Percentiles rank a stretch among this genome's conserved stretches.
Conservation (phyloP, 2,797 vertebrate genomes). For the Sebastolobus altivelis region DNA sequence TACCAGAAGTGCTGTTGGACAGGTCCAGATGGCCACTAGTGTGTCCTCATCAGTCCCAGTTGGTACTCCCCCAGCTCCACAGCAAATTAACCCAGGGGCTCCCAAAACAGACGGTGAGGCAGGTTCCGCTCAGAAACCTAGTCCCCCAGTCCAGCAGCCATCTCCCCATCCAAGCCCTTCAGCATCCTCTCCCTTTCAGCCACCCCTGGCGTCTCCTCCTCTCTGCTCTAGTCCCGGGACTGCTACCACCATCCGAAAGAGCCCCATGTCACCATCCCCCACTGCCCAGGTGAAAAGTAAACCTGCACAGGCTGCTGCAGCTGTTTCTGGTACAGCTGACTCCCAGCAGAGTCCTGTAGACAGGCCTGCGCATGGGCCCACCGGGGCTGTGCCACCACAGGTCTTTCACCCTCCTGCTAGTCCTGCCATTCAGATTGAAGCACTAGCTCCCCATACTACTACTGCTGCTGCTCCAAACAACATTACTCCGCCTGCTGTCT, state of each 20-base stretch:
- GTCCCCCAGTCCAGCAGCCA: slow-evolving; percentile 71
- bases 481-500: slow-evolving; percentile 54
- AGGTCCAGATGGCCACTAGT: slow-evolving; percentile 81
- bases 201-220: slow-evolving; percentile 86
- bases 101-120: slow-evolving; percentile 87
- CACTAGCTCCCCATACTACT: slow-evolving; percentile 48
- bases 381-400: slow-evolving; percentile 57
- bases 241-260: slow-evolving; percentile 86
- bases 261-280: slow-evolving; percentile 85
- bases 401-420: slow-evolving; percentile 60
- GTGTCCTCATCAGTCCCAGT: slow-evolving; percentile 59
- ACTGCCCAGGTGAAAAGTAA: slow-evolving; percentile 87
- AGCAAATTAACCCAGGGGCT: slow-evolving; percentile 75
- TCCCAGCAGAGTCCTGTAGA: slow-evolving; percentile 85
- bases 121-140: slow-evolving; percentile 67
- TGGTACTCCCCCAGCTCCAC: slow-evolving; percentile 72
- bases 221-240: slow-evolving; percentile 88
- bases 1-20: slow-evolving; percentile 84
- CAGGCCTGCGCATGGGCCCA: slow-evolving; percentile 69
- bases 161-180: slow-evolving; percentile 65
- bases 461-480: slow-evolving; percentile 54
- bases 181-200: slow-evolving; percentile 80
- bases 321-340: slow-evolving; percentile 84
- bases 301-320: slow-evolving; percentile 84
- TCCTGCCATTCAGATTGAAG: slow-evolving; percentile 68